phyloP scores from a whole-genome alignment of 2,888 invertebrate genomes.

The Heliconius ethilla region DNA sequence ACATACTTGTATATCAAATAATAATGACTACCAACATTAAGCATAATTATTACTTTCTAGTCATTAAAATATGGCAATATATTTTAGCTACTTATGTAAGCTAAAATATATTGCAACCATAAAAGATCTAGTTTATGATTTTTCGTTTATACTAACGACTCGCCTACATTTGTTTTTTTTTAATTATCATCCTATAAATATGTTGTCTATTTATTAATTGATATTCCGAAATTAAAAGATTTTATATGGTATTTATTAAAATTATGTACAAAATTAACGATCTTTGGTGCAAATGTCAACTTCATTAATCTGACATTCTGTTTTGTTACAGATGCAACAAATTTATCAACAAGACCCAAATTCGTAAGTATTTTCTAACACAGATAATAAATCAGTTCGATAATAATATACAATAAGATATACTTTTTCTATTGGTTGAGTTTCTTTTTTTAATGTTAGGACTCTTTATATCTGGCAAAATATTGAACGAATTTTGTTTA shows the following conservation, averaged over 20 bases:
- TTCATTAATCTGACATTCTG: neutral
- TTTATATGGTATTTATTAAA: neutral
- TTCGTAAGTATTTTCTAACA: conserved; percentile 44
- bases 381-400: neutral
- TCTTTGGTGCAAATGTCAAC: neutral
- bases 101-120: neutral
- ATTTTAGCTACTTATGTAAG: no score
- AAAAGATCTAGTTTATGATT: neutral
- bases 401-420: no score
- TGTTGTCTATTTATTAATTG: neutral
- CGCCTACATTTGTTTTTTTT: neutral
- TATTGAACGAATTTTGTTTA: neutral
- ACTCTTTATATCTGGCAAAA: neutral
- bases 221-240: neutral
- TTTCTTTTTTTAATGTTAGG: neutral
- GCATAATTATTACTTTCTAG: neutral
- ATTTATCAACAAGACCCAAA: conserved; percentile 53
- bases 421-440: neutral
- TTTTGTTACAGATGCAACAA: conserved; percentile 66
- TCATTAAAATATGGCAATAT: conserved; percentile 9
- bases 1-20: neutral
- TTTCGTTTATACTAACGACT: neutral
- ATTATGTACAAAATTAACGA: neutral
- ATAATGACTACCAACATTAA: conserved; percentile 6
- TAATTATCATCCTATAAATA: neutral